These are phyloP conservation scores for Drosophila picticornis DNA, from an alignment of 2,888 invertebrate genomes.

Conservation along the genomic window DNA sequence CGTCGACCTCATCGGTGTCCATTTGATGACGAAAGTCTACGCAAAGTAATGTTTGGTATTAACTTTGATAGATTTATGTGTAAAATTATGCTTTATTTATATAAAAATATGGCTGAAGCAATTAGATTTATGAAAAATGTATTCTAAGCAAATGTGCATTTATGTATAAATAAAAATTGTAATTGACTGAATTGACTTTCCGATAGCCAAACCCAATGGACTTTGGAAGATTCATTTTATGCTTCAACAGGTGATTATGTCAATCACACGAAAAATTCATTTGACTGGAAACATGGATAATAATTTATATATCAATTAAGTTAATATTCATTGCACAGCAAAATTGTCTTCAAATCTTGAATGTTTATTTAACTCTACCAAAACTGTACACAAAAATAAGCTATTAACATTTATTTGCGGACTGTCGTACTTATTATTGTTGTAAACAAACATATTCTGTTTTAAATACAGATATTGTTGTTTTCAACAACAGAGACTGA, in stretches of 20 bases:
- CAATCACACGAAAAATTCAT: not conserved
- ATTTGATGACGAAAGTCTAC: slow-evolving; percentile 82
- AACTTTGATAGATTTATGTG: too few species aligned
- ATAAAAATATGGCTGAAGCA: not conserved
- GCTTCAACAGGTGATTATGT: not conserved
- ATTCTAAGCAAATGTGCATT: not conserved
- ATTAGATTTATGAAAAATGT: not conserved
- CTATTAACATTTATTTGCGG: not conserved
- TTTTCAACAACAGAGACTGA: not conserved
- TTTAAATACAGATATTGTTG: not conserved
- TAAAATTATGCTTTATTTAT: not conserved
- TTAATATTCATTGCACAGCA: not conserved
- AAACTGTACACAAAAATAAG: not conserved
- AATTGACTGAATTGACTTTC: not conserved
- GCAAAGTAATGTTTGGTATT: not conserved
- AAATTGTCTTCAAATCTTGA: not conserved
- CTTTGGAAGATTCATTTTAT: not conserved
- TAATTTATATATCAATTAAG: not conserved
- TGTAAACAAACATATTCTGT: not conserved
- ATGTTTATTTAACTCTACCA: not conserved
- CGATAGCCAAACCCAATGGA: not conserved
- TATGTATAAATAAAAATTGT: not conserved
- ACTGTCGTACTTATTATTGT: not conserved
- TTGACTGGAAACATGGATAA: not conserved
- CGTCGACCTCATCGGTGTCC: slow-evolving; percentile 81